Percentiles rank a stretch among this genome's conserved stretches.
These are phyloP conservation scores for Adelges cooleyi DNA, from an alignment of 1,140 invertebrate species.

Conservation along the genomic window DNA sequence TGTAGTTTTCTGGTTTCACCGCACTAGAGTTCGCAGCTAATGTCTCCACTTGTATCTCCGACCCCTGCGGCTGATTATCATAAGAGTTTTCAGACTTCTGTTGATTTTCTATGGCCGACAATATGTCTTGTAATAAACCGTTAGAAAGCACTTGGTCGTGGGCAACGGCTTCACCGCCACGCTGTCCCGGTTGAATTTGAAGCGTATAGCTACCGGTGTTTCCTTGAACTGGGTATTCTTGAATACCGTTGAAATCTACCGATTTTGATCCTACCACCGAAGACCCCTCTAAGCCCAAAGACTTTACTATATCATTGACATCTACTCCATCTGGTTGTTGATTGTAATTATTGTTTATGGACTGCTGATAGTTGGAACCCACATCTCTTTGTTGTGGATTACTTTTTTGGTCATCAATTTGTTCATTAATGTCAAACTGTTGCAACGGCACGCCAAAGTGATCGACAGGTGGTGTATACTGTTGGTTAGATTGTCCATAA, in stretches of 20 bases:
- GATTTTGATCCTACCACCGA: conserved; percentile 29
- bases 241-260: conserved; percentile 21
- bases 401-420: not conserved
- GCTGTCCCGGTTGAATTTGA: conserved; percentile 50
- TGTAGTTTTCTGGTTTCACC: not conserved
- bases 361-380: not conserved
- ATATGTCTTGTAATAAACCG: conserved; percentile 62
- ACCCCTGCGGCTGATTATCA: conserved; percentile 10
- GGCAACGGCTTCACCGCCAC: conserved; percentile 39
- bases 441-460: not conserved
- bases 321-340: conserved; percentile 15
- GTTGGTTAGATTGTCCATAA: not conserved
- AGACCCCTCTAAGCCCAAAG: conserved; percentile 31
- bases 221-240: conserved; percentile 46
- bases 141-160: conserved; percentile 65
- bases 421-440: conserved; percentile 6
- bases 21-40: not conserved
- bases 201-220: conserved; percentile 45
- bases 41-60: not conserved
- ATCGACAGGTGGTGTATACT: not conserved
- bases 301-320: conserved; percentile 31
- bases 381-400: not conserved
- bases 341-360: conserved; percentile 8
- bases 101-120: conserved; percentile 55
- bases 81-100: conserved; percentile 14